Evolutionary conservation across 1,140 invertebrate species (phyloP), one percentile per base, ranked within the genome.

Genomic region (Macrosteles quadrilineatus): DNA sequence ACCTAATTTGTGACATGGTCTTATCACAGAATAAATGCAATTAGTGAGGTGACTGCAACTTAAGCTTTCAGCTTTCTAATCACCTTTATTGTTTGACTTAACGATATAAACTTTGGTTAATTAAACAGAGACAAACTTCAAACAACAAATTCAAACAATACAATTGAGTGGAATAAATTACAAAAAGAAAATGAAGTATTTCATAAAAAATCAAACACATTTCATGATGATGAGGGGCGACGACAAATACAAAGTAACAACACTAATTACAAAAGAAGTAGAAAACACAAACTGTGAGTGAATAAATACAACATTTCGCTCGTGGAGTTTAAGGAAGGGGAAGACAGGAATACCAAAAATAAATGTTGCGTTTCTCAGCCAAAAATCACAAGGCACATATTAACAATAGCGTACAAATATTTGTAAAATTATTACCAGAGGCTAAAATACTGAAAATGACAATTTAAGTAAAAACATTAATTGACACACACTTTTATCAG

Each of bases 61-160:
- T 19, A 50, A 50, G 21, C 47, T 6, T 3, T 19, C 47, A 50
- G 47, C 47, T 50, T 50, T 67, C 43, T 45, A 67, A 50, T 67
- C 43, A 14, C 32, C n/a, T n/a, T n/a, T n/a, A n/a, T n/a, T n/a
- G n/a, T n/a, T n/a, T n/a, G 14, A 67, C 45, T 53, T 67, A 67
- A 67, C 30, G 30, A 29, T 67, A 67, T 32, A 67, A 45, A 45
- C 65, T 67, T 67, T 67, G 65, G 65, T 67, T 67, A 67, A 67
- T 67, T 27, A 29, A 45, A 67, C 23, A 45, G 21, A 50, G 30
- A 67, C 47, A 67, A 47, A 67, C 45, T 47, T 32, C 23, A 47
- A 50, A 67, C n/a, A 27, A 67, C 40, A 67, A 67, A 23, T 65
- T 25, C 29, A 30, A 67, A 67, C 30, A 29, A 25, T 14, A 45